Evolutionary conservation across 2,113 vertebrate genomes (phyloP), one percentile per base, ranked within the genome.

Genomic region (Chlamydotis undulata): DNA sequence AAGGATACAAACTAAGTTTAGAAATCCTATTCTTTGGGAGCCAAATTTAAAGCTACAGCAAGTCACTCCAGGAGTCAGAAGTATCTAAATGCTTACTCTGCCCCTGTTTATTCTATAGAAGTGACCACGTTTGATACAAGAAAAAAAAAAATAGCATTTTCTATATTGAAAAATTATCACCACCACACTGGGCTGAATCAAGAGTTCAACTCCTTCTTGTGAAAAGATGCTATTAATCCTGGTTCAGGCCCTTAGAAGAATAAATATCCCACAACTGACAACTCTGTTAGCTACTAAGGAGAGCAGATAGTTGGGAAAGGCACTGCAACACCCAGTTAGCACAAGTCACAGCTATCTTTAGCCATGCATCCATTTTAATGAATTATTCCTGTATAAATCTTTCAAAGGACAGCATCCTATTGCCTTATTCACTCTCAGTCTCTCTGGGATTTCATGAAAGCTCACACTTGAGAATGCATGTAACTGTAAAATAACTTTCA

Each of bases 401-500:
- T 86, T 67, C 39, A 37, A 94, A 92, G 19, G 83, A 73, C n/a
- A 95, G 89, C 37, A 93, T 56, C 60, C 77, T 77, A 71, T 67
- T 63, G 9, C 87, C 68, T 95, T 93, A 92, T 60, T 92, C 81
- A 91, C 92, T 69, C 94, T 93, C 86, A 68, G 0, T 43, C 94
- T 83, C 78, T 69, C 45, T 90, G 69, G 29, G 68, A 92, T 87
- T 96, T 90, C 53, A 90, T 89, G 90, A 96, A 96, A 97, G 93
- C 83, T 94, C 95, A 84, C 84, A 94, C 94, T 92, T 96, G 91
- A 92, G 94, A 97, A 97, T 87, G 45, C 55, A 67, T 41, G 1
- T 95, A 96, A 92, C 90, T 95, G 87, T 94, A 97, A 98, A 97
- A 98, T 95, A 97, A 94, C 81, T 96, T 95, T 80, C 94, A 95